These are phyloP conservation scores for Augochlorella aurata DNA, from an alignment of 2,888 invertebrate species.

Conservation along the genomic window DNA sequence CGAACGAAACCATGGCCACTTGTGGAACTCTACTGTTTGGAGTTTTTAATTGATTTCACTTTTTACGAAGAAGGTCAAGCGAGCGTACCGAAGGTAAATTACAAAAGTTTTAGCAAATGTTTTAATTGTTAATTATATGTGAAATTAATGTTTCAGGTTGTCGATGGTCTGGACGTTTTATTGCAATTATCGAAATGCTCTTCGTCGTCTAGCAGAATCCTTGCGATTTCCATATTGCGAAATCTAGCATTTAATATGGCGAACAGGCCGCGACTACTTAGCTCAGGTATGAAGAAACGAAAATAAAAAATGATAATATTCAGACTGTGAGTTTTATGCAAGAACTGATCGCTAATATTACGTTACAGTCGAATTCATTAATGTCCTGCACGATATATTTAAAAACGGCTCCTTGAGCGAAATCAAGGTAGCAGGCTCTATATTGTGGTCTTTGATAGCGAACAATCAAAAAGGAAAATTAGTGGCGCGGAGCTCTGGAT, in stretches of 20 bases:
- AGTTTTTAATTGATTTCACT: constrained; percentile 83
- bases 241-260: constrained; percentile 84
- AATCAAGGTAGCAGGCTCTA: constrained; percentile 82
- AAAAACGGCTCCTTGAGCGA: constrained; percentile 81
- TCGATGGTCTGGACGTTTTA: constrained; percentile 79
- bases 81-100: constrained; percentile 81
- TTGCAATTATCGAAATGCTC: constrained; percentile 76
- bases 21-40: constrained; percentile 83
- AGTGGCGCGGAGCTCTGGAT: constrained; percentile 83
- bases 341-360: not conserved
- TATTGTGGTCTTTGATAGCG: constrained; percentile 87
- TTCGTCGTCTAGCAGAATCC: constrained; percentile 74
- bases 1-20: constrained; percentile 83
- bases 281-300: constrained; percentile 80
- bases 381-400: constrained; percentile 82
- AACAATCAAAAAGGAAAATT: constrained; percentile 88
- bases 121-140: constrained; percentile 7
- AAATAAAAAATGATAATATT: not conserved
- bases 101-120: not conserved
- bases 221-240: constrained; percentile 83
- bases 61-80: constrained; percentile 84
- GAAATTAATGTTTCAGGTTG: constrained; percentile 66
- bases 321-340: not conserved
- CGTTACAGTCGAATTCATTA: constrained; percentile 83
- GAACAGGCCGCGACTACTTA: constrained; percentile 83